These are phyloP conservation scores for Brachypodius melanocephalos DNA, from an alignment of 2,113 vertebrate species.

Conservation along the genomic window DNA sequence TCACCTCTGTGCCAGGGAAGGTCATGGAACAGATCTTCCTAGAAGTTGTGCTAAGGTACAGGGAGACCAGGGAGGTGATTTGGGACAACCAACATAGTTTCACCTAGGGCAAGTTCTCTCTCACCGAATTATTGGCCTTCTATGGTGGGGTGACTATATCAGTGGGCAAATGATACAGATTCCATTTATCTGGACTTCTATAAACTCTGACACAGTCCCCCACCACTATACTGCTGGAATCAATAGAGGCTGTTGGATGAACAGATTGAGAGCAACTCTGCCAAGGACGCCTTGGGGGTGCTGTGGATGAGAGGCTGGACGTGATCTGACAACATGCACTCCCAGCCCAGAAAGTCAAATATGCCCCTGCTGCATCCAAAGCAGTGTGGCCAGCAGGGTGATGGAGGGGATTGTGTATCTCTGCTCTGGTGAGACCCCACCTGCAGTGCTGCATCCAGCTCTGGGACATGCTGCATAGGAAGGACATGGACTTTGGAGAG, in stretches of 20 bases:
- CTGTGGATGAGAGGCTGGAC: background rate
- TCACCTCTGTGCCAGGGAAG: background rate
- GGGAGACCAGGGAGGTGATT: background rate
- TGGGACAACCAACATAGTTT: background rate
- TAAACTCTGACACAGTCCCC: background rate
- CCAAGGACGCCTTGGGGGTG: background rate
- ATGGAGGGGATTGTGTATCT: background rate
- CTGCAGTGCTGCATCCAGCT: background rate
- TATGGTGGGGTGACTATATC: background rate
- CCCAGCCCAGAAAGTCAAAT: background rate
- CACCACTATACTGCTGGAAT: background rate
- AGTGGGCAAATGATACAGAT: background rate
- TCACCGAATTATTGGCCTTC: background rate
- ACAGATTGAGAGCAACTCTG: background rate
- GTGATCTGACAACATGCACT: fast-evolving
- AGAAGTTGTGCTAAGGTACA: background rate
- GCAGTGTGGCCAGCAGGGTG: fast-evolving
- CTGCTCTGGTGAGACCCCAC: background rate
- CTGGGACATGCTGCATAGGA: background rate
- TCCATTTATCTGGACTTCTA: background rate
- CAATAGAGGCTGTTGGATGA: background rate
- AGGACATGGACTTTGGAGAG: background rate
- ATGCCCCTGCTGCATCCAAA: background rate
- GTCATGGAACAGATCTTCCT: background rate
- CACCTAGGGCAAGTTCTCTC: background rate